Evolutionary conservation across 2,113 vertebrate species (phyloP).

Genomic region (Aptenodytes forsteri): DNA sequence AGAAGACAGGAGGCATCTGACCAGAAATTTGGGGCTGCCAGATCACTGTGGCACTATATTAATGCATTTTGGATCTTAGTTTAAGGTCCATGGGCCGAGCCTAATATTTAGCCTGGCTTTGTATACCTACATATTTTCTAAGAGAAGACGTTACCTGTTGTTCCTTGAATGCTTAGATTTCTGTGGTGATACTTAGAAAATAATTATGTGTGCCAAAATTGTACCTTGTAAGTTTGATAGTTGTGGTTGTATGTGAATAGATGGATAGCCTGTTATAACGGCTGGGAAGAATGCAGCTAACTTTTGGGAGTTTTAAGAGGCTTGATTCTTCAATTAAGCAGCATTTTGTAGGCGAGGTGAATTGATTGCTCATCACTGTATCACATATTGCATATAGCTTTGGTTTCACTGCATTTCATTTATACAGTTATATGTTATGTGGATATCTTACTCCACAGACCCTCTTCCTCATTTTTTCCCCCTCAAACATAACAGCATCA

Average conservation of each 20-base stretch:
- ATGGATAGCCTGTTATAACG: not conserved
- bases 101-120: not conserved
- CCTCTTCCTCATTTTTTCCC: not conserved
- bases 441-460: not conserved
- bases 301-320: not conserved
- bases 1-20: not conserved
- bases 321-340: not conserved
- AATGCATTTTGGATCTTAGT: not conserved
- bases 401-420: not conserved
- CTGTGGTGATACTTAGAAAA: not conserved
- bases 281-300: not conserved
- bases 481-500: not conserved
- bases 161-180: not conserved
- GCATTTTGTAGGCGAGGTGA: not conserved
- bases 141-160: not conserved
- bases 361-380: not conserved
- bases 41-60: not conserved
- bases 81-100: not conserved
- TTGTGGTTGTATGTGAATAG: rapidly evolving
- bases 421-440: not conserved
- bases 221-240: not conserved
- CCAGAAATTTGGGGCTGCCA: not conserved
- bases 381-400: not conserved
- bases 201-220: not conserved
- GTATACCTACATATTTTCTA: not conserved